Conservation (phyloP, 2,797 vertebrate genomes). For the Podarcis siculus region DNA sequence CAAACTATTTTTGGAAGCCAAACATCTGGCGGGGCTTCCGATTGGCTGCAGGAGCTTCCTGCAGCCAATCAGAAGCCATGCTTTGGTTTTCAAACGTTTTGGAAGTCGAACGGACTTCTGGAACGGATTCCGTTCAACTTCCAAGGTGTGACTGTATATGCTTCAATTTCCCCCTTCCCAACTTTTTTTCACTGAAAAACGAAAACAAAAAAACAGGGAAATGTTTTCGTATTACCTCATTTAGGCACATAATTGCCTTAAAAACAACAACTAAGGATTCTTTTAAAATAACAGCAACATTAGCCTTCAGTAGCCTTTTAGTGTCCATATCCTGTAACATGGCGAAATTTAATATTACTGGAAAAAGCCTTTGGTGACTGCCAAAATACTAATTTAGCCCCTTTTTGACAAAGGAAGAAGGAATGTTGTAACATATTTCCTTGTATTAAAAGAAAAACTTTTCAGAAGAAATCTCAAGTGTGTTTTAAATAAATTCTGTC, state of each 20-base stretch:
- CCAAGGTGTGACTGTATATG: not conserved
- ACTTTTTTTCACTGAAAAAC: slow-evolving; percentile 16
- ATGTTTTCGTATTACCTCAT: slow-evolving; percentile 17
- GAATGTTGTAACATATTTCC: not conserved
- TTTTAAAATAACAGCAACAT: not conserved
- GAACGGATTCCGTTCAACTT: not conserved
- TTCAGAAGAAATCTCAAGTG: not conserved
- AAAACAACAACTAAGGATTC: not conserved
- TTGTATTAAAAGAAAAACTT: not conserved
- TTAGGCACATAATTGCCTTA: not conserved
- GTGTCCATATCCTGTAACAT: not conserved
- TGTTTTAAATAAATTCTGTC: not conserved
- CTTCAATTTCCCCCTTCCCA: slow-evolving; percentile 19
- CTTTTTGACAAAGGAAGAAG: not conserved
- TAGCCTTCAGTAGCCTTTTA: slow-evolving; percentile 22
- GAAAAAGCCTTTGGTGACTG: not conserved
- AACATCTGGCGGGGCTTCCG: too few species aligned
- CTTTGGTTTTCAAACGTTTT: too few species aligned
- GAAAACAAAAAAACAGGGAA: slow-evolving; percentile 1
- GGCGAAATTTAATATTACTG: not conserved
- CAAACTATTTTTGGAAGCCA: too few species aligned
- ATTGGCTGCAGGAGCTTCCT: too few species aligned
- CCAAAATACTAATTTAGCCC: not conserved
- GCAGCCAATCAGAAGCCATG: too few species aligned
- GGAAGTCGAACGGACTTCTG: too few species aligned